Evolutionary conservation across 2,797 vertebrate genomes (phyloP).

Genomic region (Macrochelys suwanniensis): DNA sequence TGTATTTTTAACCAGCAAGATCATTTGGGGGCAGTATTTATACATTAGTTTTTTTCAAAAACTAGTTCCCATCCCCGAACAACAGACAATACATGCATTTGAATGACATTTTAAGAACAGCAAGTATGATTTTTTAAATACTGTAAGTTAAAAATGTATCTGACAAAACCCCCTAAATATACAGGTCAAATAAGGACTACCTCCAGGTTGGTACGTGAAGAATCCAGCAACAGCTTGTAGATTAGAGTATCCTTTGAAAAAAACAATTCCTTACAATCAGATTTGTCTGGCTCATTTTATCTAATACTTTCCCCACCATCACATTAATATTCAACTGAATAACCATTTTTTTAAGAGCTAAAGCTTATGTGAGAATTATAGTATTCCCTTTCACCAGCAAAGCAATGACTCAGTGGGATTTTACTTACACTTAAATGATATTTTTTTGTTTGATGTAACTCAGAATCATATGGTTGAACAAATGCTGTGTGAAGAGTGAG

Average conservation of each 20-base stretch:
- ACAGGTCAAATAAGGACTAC: conserved; percentile 71
- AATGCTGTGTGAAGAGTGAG: not conserved
- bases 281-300: conserved; percentile 25
- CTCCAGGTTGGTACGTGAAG: conserved; percentile 50
- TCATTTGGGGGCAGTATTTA: conserved; percentile 75
- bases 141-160: conserved; percentile 79
- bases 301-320: conserved; percentile 24
- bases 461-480: conserved; percentile 15
- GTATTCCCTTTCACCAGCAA: conserved; percentile 32
- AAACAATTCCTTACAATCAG: conserved; percentile 21
- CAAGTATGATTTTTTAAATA: conserved; percentile 82
- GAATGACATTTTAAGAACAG: conserved; percentile 82
- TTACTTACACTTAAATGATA: not conserved
- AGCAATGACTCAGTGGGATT: conserved; percentile 29
- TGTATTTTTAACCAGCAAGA: conserved; percentile 83
- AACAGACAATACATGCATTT: conserved; percentile 82
- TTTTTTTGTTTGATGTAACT: conserved; percentile 15
- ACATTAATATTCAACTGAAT: conserved; percentile 27
- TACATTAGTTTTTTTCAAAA: conserved; percentile 74
- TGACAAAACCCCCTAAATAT: conserved; percentile 65
- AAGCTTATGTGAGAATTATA: conserved; percentile 42
- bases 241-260: conserved; percentile 44
- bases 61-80: conserved; percentile 74
- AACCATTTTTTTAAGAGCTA: not conserved
- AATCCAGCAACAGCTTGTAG: conserved; percentile 60